A percentile compares a stretch with the other conserved stretches of the same genome.
These are phyloP conservation scores for Stichopus chloronotus DNA, from an alignment of 35 echinoderm and acorn worm genomes.

Conservation along the genomic window DNA sequence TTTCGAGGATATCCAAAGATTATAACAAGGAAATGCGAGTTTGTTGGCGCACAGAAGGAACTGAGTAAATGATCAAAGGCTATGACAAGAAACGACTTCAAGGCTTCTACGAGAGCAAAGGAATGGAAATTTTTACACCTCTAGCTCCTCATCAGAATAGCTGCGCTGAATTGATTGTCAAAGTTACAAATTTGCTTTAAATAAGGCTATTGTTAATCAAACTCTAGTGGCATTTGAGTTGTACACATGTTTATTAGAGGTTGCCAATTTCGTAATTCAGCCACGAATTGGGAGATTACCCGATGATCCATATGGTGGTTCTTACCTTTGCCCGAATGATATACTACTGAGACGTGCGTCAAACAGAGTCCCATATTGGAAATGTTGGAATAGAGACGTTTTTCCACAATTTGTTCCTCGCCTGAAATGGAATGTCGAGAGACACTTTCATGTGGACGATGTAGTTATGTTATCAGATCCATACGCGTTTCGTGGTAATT, in stretches of 20 bases:
- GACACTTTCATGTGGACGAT: conserved; percentile 51
- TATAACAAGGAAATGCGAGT: conserved; percentile 42
- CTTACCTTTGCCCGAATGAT: conserved; percentile 71
- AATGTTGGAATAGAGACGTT: conserved; percentile 61
- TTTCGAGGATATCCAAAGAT: conserved; percentile 41
- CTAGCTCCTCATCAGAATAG: conserved; percentile 76
- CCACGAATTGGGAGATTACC: conserved; percentile 68
- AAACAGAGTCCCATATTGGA: conserved; percentile 62
- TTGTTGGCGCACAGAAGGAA: conserved; percentile 63
- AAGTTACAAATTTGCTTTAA: conserved; percentile 64
- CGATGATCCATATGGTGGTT: conserved; percentile 73
- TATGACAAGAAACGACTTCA: no score
- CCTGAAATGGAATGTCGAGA: conserved; percentile 54
- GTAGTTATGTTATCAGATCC: conserved; percentile 33
- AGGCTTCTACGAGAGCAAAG: conserved; percentile 60
- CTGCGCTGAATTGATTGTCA: no score
- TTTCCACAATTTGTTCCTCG: conserved; percentile 58
- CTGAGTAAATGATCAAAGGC: no score
- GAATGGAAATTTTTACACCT: conserved; percentile 55
- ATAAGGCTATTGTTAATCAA: conserved; percentile 63
- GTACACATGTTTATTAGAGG: conserved; percentile 56
- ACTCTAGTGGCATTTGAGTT: conserved; percentile 45
- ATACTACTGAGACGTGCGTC: conserved; percentile 61
- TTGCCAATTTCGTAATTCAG: conserved; percentile 72
- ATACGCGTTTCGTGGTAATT: no score